Conservation (phyloP, 1,140 invertebrate species). For the Sinella curviseta region DNA sequence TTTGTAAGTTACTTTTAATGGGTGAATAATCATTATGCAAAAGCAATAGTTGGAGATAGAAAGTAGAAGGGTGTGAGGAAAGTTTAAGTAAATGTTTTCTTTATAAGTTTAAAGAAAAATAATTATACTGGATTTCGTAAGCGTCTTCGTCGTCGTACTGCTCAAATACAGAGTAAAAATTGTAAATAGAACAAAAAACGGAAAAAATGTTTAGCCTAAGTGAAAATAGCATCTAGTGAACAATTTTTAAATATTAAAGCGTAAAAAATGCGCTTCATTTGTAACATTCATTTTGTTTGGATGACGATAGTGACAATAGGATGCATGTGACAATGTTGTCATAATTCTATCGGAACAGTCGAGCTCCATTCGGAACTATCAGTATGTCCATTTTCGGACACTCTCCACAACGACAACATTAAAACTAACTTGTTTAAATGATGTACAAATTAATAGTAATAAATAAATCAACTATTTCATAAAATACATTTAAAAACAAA, state of each 20-base stretch:
- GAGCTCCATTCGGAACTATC: slow-evolving; percentile 1
- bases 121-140: no score
- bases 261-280: not conserved
- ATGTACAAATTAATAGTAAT: slow-evolving; percentile 13
- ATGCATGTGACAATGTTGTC: not conserved
- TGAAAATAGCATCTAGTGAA: slow-evolving; percentile 2
- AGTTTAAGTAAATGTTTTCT: no score
- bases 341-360: not conserved
- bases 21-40: no score
- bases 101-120: no score
- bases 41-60: no score
- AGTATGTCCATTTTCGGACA: slow-evolving; percentile 38
- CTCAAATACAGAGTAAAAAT: no score
- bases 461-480: not conserved
- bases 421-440: not conserved
- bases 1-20: no score
- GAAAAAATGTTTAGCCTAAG: not conserved
- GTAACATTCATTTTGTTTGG: not conserved
- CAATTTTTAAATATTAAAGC: not conserved
- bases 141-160: no score
- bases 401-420: no score
- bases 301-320: not conserved
- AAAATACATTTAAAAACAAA: not conserved
- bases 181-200: no score
- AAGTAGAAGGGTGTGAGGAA: no score